Base-by-base conservation (phyloP, 1,140 invertebrate species). In the Stegodyphus dumicola region DNA sequence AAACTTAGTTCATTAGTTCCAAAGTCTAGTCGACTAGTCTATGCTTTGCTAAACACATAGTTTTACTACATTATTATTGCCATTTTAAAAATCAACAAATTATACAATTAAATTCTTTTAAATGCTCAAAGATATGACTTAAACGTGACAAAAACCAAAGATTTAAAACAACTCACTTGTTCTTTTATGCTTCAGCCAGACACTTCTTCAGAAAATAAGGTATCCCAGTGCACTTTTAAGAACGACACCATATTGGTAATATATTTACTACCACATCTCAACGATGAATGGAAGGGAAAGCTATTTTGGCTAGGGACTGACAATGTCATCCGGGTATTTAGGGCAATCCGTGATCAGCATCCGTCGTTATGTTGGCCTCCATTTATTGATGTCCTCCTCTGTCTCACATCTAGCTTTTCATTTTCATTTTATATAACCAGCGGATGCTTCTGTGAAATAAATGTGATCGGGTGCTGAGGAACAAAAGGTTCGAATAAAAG, bases 321-420 rank as follows among this genome's bases (percentile, higher is more conserved):
- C 60, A 76, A 56, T 52, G 64, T 77, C 74, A 70, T 52, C 33
- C 71, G 18, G 65, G 74, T 85, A 85, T 85, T 77, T 85, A 85
- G 81, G 81, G 18, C 81, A 66, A 7, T 67, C 13, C 17, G 65
- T 67, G 65, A 67, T 67, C 13, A 67, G 65, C 65, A 67, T 67
- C 65, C 65, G 65, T n/a, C 65, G n/a, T 6, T 18, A 7, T 60
- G 9, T 67, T 15, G 15, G 15, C 56, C n/a, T 67, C n/a, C n/a
- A 67, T 67, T 67, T 67, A 67, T 67, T 67, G 65, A 67, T 67
- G 65, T 17, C n/a, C n/a, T n/a, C 65, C 10, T 17, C 65, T 5
- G 65, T n/a, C 17, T 7, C 15, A 33, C 33, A 33, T 33, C 33
- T 33, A 33, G 33, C 33, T 33, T 33, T 33, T 33, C 33, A 33